A percentile compares a stretch with the other conserved stretches of the same genome.
phyloP scores from a whole-genome alignment of 64 coral and sea anemone species.

The Stylophora pistillata region DNA sequence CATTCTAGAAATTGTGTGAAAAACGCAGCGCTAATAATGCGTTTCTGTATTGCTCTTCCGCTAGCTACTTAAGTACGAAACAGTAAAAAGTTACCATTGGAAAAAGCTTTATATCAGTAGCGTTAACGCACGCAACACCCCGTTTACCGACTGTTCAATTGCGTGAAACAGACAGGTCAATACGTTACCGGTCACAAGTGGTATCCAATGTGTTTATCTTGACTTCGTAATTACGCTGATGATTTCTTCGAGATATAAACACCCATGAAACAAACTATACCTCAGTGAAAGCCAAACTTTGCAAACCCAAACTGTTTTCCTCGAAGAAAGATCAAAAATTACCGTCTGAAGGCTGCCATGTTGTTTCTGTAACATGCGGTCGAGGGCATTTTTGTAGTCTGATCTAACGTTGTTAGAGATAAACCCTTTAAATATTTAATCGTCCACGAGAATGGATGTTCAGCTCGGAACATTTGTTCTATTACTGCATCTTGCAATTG shows the following conservation, averaged over 20 bases:
- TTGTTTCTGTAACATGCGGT: conserved; percentile 17
- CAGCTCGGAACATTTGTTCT: neutral
- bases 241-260: too few species aligned
- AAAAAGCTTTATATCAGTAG: neutral
- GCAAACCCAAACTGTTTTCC: neutral
- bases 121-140: neutral
- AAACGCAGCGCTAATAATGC: too few species aligned
- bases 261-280: neutral
- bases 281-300: neutral
- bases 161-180: neutral
- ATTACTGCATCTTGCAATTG: conserved; percentile 11
- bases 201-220: neutral
- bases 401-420: conserved; percentile 3
- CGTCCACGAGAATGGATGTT: neutral
- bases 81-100: neutral
- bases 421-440: conserved; percentile 48
- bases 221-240: neutral
- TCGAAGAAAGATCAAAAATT: neutral
- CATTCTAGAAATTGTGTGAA: too few species aligned
- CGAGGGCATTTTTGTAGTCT: conserved; percentile 28
- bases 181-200: neutral
- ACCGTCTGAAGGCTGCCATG: conserved; percentile 35
- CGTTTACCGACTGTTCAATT: neutral
- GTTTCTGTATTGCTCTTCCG: too few species aligned
- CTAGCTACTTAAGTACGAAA: too few species aligned